phyloP scores from a whole-genome alignment of 2,888 invertebrate species.

The Pharmacophagus antenor region DNA sequence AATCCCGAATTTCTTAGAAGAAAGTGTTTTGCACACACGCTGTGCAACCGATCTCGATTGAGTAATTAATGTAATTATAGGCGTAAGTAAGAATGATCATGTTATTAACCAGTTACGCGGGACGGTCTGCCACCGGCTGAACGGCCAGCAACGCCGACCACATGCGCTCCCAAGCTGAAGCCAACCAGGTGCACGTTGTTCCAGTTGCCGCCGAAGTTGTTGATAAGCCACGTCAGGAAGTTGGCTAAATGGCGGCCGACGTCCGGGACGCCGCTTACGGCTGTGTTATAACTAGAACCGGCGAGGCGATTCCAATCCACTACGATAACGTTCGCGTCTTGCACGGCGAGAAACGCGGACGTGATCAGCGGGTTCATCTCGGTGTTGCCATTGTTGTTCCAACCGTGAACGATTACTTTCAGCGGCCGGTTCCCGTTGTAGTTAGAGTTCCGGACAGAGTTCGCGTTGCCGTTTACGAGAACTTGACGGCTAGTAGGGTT shows the following conservation, averaged over 20 bases:
- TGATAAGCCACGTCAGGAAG: conserved; percentile 58
- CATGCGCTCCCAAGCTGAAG: conserved; percentile 67
- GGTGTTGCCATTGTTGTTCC: conserved; percentile 47
- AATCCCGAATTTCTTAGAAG: too few species aligned
- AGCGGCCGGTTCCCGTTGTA: conserved; percentile 42
- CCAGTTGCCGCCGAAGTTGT: conserved; percentile 57
- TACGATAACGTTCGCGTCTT: conserved; percentile 54
- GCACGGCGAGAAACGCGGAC: conserved; percentile 45
- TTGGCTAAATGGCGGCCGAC: conserved; percentile 56
- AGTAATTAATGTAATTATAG: too few species aligned
- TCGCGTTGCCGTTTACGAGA: conserved; percentile 42
- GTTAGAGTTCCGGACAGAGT: conserved; percentile 46
- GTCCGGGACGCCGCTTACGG: conserved; percentile 46
- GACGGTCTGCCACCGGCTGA: conserved; percentile 42
- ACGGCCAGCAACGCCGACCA: conserved; percentile 62
- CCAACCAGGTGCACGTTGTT: conserved; percentile 63
- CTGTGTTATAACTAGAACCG: conserved; percentile 43
- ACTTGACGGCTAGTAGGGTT: conserved; percentile 44
- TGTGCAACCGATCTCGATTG: too few species aligned
- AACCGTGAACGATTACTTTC: conserved; percentile 51
- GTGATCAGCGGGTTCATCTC: conserved; percentile 42
- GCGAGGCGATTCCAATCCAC: conserved; percentile 57
- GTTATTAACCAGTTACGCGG: conserved; percentile 55
- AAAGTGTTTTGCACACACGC: too few species aligned
- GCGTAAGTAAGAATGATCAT: not conserved